Conservation (phyloP, 1,140 invertebrate species). For the Spodoptera litura region DNA sequence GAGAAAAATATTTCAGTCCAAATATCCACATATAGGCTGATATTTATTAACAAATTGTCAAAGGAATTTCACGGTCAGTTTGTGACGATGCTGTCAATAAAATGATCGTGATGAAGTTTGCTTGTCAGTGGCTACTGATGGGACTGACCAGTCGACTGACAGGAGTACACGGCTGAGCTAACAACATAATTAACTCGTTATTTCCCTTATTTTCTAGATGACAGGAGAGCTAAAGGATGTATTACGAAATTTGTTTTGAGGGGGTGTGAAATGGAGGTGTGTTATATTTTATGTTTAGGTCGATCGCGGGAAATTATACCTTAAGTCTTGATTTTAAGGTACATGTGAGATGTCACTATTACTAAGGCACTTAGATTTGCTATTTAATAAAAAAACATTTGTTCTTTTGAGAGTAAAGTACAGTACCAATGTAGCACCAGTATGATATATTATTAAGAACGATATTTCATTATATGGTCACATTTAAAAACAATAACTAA, state of each 20-base stretch:
- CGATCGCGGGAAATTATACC: too few species aligned
- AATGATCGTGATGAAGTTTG: conserved; percentile 17
- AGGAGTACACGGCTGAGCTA: conserved; percentile 3
- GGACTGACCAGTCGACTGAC: not conserved
- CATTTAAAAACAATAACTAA: too few species aligned
- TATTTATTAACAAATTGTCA: conserved; percentile 16
- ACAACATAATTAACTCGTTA: conserved; percentile 33
- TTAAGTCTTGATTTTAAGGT: too few species aligned
- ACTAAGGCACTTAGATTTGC: too few species aligned
- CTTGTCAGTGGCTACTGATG: conserved; percentile 7
- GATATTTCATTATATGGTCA: too few species aligned
- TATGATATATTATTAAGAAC: too few species aligned
- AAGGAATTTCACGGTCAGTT: conserved; percentile 12
- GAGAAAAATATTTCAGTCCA: not conserved
- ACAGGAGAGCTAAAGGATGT: not conserved
- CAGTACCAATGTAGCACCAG: too few species aligned
- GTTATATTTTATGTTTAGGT: too few species aligned
- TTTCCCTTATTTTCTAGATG: conserved; percentile 1
- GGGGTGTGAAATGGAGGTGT: not conserved
- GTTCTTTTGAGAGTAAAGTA: too few species aligned
- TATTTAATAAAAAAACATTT: too few species aligned
- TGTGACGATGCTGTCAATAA: conserved; percentile 13
- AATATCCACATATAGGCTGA: not conserved
- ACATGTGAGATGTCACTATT: too few species aligned
- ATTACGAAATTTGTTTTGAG: not conserved